Evolutionary conservation across 2,888 invertebrate genomes (phyloP).

Genomic region (Pocota personata): DNA sequence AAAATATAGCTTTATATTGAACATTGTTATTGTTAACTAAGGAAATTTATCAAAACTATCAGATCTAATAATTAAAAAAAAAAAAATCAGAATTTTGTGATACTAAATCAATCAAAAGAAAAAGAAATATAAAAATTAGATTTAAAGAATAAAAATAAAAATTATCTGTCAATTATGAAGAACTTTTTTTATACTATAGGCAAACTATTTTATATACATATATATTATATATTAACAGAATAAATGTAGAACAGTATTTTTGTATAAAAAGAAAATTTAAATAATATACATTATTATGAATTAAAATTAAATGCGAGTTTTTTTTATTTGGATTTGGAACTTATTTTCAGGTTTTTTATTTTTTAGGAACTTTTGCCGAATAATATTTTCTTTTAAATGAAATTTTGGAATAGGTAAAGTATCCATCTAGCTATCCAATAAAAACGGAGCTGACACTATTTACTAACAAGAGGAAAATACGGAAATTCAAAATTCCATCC

Average conservation of each 20-base stretch:
- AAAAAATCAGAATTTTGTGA: slow-evolving; percentile 73
- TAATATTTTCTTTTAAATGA: too few species aligned
- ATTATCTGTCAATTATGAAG: slow-evolving; percentile 66
- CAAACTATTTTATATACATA: slow-evolving; percentile 70
- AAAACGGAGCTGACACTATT: too few species aligned
- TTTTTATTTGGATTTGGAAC: not conserved
- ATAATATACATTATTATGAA: slow-evolving; percentile 66
- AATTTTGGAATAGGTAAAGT: too few species aligned
- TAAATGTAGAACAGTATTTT: slow-evolving; percentile 75
- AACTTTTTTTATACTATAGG: slow-evolving; percentile 61
- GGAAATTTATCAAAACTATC: slow-evolving; percentile 55
- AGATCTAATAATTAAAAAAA: slow-evolving; percentile 34
- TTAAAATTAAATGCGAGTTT: slow-evolving; percentile 12
- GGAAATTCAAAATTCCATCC: too few species aligned
- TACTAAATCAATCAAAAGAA: slow-evolving; percentile 74
- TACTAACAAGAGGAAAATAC: too few species aligned
- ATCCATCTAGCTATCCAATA: too few species aligned
- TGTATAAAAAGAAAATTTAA: slow-evolving; percentile 69
- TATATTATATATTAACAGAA: slow-evolving; percentile 68
- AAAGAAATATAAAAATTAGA: slow-evolving; percentile 40
- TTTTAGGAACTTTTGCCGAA: not conserved
- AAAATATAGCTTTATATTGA: slow-evolving; percentile 68
- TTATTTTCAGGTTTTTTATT: not conserved
- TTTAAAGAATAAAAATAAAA: slow-evolving; percentile 22
- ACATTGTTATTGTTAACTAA: slow-evolving; percentile 67